Conservation (phyloP, 2,888 invertebrate species). For the Chloroclysta siterata region DNA sequence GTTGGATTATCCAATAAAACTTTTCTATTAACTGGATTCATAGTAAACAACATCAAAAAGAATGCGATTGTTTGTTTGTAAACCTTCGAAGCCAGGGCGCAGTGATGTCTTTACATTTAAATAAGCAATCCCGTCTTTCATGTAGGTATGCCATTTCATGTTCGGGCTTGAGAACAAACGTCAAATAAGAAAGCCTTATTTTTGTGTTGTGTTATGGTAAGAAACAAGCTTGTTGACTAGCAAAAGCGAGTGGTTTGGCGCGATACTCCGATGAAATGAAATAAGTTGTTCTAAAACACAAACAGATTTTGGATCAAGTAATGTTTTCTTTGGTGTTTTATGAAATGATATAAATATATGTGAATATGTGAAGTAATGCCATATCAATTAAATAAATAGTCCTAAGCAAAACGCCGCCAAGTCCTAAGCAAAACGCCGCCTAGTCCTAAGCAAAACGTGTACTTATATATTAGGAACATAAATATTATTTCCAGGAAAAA, state of each 20-base stretch:
- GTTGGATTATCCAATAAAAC: slow-evolving; percentile 43
- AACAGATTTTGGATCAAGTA: no score
- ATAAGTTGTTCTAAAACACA: not conserved
- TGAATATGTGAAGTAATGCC: no score
- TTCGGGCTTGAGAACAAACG: not conserved
- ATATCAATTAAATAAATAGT: not conserved
- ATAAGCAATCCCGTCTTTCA: slow-evolving; percentile 16
- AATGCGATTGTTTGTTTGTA: slow-evolving; percentile 40
- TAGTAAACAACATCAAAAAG: slow-evolving; percentile 45
- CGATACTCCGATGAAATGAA: not conserved
- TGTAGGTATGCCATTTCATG: not conserved
- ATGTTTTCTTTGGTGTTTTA: no score
- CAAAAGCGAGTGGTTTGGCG: not conserved
- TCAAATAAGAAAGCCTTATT: slow-evolving; percentile 1
- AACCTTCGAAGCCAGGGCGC: slow-evolving; percentile 22
- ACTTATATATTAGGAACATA: no score
- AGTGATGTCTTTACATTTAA: slow-evolving; percentile 18
- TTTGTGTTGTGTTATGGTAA: no score
- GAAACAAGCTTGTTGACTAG: not conserved
- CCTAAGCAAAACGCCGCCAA: not conserved
- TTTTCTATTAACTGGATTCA: slow-evolving; percentile 40
- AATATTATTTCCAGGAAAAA: no score
- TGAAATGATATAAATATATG: no score
- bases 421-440: not conserved
- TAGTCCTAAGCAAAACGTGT: no score